A percentile compares a stretch with the other conserved stretches of the same genome.
These are phyloP conservation scores for Candoia aspera DNA, from an alignment of 2,113 vertebrate genomes.

Conservation along the genomic window DNA sequence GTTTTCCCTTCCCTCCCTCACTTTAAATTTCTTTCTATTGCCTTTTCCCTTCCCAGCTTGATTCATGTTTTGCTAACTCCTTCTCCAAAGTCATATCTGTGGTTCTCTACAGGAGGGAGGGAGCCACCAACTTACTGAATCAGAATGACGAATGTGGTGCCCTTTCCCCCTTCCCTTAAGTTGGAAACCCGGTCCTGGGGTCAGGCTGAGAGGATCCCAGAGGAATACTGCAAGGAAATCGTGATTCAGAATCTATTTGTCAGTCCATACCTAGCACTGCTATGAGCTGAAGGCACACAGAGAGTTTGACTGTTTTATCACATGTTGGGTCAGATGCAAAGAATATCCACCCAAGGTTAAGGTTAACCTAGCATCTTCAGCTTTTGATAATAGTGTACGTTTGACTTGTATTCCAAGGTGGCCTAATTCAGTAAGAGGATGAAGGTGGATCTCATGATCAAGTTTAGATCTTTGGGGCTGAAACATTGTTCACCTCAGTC, in stretches of 20 bases:
- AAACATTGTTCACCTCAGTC: not conserved
- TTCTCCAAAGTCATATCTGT: not conserved
- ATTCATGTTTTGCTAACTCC: not conserved
- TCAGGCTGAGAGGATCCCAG: not conserved
- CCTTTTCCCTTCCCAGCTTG: not conserved
- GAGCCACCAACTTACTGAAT: not conserved
- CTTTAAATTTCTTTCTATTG: not conserved
- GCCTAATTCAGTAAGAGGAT: not conserved
- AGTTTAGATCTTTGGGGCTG: not conserved
- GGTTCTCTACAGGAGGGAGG: not conserved
- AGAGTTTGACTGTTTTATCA: not conserved
- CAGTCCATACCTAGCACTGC: not conserved
- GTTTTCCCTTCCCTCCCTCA: not conserved
- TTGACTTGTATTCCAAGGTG: not conserved
- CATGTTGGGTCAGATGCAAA: no score
- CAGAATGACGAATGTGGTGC: not conserved
- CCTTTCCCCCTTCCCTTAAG: not conserved
- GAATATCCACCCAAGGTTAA: not conserved
- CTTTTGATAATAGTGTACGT: not conserved
- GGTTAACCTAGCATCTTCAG: not conserved
- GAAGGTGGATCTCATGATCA: constrained; percentile 35
- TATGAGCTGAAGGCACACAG: not conserved
- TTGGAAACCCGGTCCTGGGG: not conserved
- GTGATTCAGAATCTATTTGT: not conserved
- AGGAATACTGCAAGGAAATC: not conserved